Base-by-base conservation (phyloP, 1,140 invertebrate species). In the Drosophila chauvacae region DNA sequence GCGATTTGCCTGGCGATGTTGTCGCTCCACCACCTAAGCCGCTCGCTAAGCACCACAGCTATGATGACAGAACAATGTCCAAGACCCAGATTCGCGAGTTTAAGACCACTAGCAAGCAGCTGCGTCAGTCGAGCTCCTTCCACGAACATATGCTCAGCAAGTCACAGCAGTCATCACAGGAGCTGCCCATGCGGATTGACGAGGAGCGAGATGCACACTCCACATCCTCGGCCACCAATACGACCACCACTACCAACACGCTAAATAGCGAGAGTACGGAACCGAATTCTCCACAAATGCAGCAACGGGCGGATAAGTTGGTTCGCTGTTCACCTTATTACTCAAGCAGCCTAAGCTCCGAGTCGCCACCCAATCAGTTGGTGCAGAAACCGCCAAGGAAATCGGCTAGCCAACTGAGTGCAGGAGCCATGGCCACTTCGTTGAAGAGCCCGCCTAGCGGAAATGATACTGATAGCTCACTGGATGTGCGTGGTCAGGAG, bases 291-390 rank as follows among this genome's bases (percentile, higher is more conserved):
- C 92, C 92, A 9, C 91, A 90, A 50, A 77, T 93, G 81, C 77
- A 93, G 76, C 81, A 93, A 91, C 78, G 90, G 77, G 68, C 93
- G 73, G 81, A 94, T 88, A 93, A 95, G 73, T 81, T 95, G 39
- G 94, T 95, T 7, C 95, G 95, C 83, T 95, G 95, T 80, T 95
- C 95, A 2, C 95, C 95, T 4, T 95, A 95, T 79, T 95, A 95
- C 92, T 95, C 95, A 9, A 95, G 95, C 77, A 95, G 95, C 77
- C 91, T 95, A 20, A 95, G 95, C 83, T 95, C 95, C 0, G 95
- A 95, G 71, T 95, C 95, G 39, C 95, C 95, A 3, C 95, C 95
- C 2, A 94, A 95, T 77, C 94, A 94, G 77, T 91, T 94, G 20
- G 83, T 94, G 10, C 94, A 94, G 80, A 93, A 94, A 23, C 94